Evolutionary conservation across 2,113 vertebrate species (phyloP), one percentile per base, ranked within the genome.

Genomic region (Toxotes jaculatrix): DNA sequence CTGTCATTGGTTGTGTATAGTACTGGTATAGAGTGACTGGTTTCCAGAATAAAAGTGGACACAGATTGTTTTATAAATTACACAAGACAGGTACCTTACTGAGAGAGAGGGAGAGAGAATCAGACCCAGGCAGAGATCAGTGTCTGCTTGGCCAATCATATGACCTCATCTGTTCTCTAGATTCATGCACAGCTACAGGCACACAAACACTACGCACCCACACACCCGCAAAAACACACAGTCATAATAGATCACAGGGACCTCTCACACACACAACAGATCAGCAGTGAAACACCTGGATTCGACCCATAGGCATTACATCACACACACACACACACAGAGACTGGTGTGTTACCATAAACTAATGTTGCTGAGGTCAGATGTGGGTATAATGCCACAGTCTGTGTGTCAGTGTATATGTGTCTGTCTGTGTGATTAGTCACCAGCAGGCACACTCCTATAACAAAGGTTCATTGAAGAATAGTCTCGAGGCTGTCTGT

Each of bases 391-490:
- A 87, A 85, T 83, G 43, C 74, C 51, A 80, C 86, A 64, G 63
- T 21, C 32, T 83, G 43, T 76, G 51, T 82, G 77, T 85, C 62
- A 70, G 38, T 67, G 65, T 79, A 62, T 74, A 53, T 74, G 76
- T 79, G 85, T 85, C 62, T 85, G 83, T 70, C 55, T 92, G 68
- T 79, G 80, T 84, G 73, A 79, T 90, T 89, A 89, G 81, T 94
- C 93, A 92, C 72, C 87, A 90, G 63, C 81, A 82, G 57, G 17
- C 61, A 0, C 65, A 43, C 68, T 82, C 69, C 45, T 61, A 56
- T 80, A 85, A 92, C 89, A 91, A 89, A 90, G 87, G 70, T 75
- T 92, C 84, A 90, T 89, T 91, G 85, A 91, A 74, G 59, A 80
- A 47, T 42, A 55, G 73, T 74, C 86, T 74, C 5, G 4, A 62